A percentile compares a stretch with the other conserved stretches of the same genome.
Evolutionary conservation across 2,888 invertebrate species (phyloP).

Genomic region (Morpho achilles): DNA sequence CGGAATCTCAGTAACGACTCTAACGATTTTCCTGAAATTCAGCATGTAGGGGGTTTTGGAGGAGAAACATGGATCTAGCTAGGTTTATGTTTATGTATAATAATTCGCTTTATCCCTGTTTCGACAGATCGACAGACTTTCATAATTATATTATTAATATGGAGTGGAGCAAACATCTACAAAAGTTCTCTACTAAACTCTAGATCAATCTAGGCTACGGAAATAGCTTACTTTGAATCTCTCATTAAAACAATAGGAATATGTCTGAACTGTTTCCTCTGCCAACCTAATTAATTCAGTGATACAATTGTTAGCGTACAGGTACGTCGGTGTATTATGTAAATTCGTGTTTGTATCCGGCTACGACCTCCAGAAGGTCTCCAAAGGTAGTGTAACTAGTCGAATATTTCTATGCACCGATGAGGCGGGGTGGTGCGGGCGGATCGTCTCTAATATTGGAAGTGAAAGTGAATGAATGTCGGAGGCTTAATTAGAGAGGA

Average conservation of each 20-base stretch:
- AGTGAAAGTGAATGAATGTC: slow-evolving; percentile 79
- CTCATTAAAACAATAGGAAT: slow-evolving; percentile 6
- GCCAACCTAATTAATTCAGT: slow-evolving; percentile 11
- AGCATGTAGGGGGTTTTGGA: too few relatives aligned
- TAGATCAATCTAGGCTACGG: not conserved
- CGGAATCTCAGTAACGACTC: too few relatives aligned
- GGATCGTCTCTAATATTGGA: slow-evolving; percentile 71
- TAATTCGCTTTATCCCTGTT: too few relatives aligned
- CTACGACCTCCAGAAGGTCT: slow-evolving; percentile 76
- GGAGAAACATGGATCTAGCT: too few relatives aligned
- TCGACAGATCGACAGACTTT: too few relatives aligned
- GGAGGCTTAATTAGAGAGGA: slow-evolving; percentile 78
- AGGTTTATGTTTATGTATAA: too few relatives aligned
- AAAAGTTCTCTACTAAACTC: too few relatives aligned
- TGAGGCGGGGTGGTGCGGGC: slow-evolving; percentile 57
- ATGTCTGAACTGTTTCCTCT: slow-evolving; percentile 8
- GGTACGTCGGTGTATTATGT: slow-evolving; percentile 32
- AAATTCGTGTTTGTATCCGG: slow-evolving; percentile 53
- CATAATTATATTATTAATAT: too few relatives aligned
- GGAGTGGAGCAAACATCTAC: too few relatives aligned
- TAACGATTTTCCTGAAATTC: too few relatives aligned
- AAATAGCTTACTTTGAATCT: not conserved
- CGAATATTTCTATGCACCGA: slow-evolving; percentile 41
- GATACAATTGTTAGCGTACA: slow-evolving; percentile 19
- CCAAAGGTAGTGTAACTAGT: slow-evolving; percentile 32